Evolutionary conservation across 1,140 invertebrate genomes (phyloP).

Genomic region (Helicoverpa zea): DNA sequence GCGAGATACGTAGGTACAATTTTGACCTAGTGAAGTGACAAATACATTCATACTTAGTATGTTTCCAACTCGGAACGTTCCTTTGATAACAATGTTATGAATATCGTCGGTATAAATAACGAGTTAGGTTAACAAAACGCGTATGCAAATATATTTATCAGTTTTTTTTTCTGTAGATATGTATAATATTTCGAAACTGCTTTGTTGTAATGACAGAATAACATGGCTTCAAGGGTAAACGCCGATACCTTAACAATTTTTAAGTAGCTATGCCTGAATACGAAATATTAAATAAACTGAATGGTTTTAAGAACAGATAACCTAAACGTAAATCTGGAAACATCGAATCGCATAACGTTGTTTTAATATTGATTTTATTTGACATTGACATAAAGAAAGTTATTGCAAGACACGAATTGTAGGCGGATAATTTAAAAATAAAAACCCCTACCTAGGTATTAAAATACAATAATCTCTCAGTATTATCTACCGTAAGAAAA

Average conservation of each 20-base stretch:
- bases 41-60: not conserved
- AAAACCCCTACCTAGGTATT: not conserved
- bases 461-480: not conserved
- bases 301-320: no score
- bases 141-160: not conserved
- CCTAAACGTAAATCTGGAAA: no score
- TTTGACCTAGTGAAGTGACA: constrained; percentile 9
- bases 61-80: not conserved
- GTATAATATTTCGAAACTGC: not conserved
- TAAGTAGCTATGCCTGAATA: no score
- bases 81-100: constrained; percentile 27
- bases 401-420: no score
- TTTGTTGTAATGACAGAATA: constrained; percentile 17
- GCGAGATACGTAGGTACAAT: no score
- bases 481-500: not conserved
- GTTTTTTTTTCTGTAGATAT: not conserved
- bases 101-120: constrained; percentile 20
- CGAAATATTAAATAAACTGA: no score
- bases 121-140: not conserved
- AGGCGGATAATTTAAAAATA: not conserved
- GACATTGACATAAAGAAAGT: no score
- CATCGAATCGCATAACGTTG: no score
- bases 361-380: no score
- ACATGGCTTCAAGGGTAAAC: not conserved
- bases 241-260: no score